Evolutionary conservation across 2,113 vertebrate genomes (phyloP).

Genomic region (Lethenteron reissneri): DNA sequence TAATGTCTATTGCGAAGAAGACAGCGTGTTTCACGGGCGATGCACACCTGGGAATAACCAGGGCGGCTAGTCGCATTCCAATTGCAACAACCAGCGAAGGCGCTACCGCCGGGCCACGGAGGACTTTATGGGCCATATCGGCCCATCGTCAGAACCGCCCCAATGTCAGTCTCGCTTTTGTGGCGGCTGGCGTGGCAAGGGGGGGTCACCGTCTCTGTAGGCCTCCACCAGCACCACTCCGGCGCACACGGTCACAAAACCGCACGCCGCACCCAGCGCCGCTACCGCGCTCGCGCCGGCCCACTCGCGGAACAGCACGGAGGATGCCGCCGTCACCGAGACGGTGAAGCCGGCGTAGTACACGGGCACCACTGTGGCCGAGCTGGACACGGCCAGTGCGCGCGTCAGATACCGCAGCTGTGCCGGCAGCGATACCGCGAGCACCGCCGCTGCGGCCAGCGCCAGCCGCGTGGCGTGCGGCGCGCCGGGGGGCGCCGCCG

Average conservation of each 20-base stretch:
- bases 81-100: too few relatives aligned
- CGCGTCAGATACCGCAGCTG: slow-evolving; percentile 91
- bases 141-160: too few relatives aligned
- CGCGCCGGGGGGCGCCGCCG: slow-evolving; percentile 26
- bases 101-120: too few relatives aligned
- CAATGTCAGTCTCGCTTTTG: too few relatives aligned
- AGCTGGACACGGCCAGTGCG: slow-evolving; percentile 62
- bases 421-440: slow-evolving; percentile 54
- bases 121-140: too few relatives aligned
- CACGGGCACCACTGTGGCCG: slow-evolving; percentile 63
- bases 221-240: slow-evolving; percentile 64
- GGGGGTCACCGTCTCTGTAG: slow-evolving; percentile 33
- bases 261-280: slow-evolving; percentile 58
- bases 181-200: too few relatives aligned
- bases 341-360: slow-evolving; percentile 85
- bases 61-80: too few relatives aligned
- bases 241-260: slow-evolving; percentile 48
- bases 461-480: slow-evolving; percentile 41
- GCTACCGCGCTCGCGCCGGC: slow-evolving; percentile 40
- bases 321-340: slow-evolving; percentile 52
- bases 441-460: slow-evolving; percentile 41
- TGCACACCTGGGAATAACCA: too few relatives aligned
- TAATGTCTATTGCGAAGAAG: too few relatives aligned
- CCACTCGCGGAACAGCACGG: slow-evolving; percentile 82
- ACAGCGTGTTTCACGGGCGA: too few relatives aligned